Conservation (phyloP, 2,797 vertebrate genomes). For the Aeoliscus strigatus region DNA sequence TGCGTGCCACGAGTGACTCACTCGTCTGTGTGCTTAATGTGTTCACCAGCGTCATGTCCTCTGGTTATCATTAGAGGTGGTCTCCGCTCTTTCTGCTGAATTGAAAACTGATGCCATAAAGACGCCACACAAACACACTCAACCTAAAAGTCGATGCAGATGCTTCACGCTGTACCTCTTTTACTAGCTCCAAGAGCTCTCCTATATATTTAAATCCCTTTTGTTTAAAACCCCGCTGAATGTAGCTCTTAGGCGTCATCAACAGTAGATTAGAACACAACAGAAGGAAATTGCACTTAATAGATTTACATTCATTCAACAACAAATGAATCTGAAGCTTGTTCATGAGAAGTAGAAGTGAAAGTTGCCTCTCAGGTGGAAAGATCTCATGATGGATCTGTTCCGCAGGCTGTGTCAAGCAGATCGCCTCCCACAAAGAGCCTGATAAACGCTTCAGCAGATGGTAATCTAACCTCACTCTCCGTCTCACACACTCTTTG, state of each 20-base stretch:
- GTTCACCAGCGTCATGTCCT: slow-evolving; percentile 19
- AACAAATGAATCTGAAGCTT: too few relatives aligned
- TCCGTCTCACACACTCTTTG: slow-evolving; percentile 29
- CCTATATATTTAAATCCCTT: not conserved
- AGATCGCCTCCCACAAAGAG: slow-evolving; percentile 3
- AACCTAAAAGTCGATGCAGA: not conserved
- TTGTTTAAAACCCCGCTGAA: not conserved
- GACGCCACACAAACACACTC: not conserved
- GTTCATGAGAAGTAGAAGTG: too few relatives aligned
- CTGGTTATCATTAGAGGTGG: slow-evolving; percentile 14
- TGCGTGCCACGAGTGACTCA: slow-evolving; percentile 34
- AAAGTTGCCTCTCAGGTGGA: too few relatives aligned
- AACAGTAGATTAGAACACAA: too few relatives aligned
- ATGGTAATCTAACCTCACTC: slow-evolving; percentile 37
- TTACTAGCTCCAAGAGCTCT: not conserved
- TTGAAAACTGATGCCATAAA: not conserved
- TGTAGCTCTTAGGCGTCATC: slow-evolving; percentile 1
- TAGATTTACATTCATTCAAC: too few relatives aligned
- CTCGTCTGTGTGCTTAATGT: slow-evolving; percentile 20
- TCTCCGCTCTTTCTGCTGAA: slow-evolving; percentile 1
- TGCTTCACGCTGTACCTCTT: too few relatives aligned
- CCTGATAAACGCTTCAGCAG: slow-evolving; percentile 38
- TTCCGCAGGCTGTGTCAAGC: slow-evolving; percentile 13
- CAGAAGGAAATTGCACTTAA: too few relatives aligned
- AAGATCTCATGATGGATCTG: slow-evolving; percentile 7